phyloP scores from a whole-genome alignment of 1,140 invertebrate species.

The Hesperophylax magnus region DNA sequence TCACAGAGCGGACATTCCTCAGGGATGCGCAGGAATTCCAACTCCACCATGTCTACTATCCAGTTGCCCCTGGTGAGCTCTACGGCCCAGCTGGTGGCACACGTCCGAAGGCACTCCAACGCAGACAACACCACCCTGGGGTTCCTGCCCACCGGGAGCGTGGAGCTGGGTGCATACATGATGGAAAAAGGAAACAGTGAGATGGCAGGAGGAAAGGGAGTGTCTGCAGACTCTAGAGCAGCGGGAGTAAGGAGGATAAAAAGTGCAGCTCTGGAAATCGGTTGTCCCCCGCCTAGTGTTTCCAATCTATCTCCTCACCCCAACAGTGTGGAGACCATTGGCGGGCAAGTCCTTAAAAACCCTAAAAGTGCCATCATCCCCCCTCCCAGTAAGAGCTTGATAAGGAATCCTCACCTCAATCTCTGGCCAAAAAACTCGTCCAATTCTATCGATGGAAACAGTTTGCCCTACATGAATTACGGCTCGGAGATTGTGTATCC shows the following conservation, averaged over 20 bases:
- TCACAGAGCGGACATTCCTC: slow-evolving; percentile 61
- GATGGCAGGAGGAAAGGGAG: slow-evolving; percentile 59
- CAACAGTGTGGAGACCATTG: slow-evolving; percentile 78
- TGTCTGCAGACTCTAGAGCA: slow-evolving; percentile 65
- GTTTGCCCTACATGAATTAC: slow-evolving; percentile 77
- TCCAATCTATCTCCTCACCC: slow-evolving; percentile 76
- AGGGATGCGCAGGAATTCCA: slow-evolving; percentile 72
- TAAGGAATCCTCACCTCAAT: slow-evolving; percentile 77
- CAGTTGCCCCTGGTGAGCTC: slow-evolving; percentile 69
- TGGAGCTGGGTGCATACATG: slow-evolving; percentile 70
- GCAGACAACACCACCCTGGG: slow-evolving; percentile 72
- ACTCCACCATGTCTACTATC: slow-evolving; percentile 74
- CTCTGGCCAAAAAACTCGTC: slow-evolving; percentile 70
- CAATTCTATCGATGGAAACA: slow-evolving; percentile 66
- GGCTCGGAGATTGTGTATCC: slow-evolving; percentile 86
- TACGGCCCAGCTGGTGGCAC: slow-evolving; percentile 67
- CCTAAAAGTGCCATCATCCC: slow-evolving; percentile 75
- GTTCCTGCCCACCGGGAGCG: slow-evolving; percentile 65
- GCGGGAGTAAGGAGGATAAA: slow-evolving; percentile 76
- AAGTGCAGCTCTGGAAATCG: slow-evolving; percentile 77
- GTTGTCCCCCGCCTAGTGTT: slow-evolving; percentile 75
- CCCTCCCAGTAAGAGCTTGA: slow-evolving; percentile 76
- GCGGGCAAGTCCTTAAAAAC: slow-evolving; percentile 74
- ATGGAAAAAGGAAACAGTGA: slow-evolving; percentile 67
- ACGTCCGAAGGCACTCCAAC: slow-evolving; percentile 75